Evolutionary conservation across 2,797 vertebrate genomes (phyloP), one percentile per base, ranked within the genome.

Genomic region (Enteromius radiatus): DNA sequence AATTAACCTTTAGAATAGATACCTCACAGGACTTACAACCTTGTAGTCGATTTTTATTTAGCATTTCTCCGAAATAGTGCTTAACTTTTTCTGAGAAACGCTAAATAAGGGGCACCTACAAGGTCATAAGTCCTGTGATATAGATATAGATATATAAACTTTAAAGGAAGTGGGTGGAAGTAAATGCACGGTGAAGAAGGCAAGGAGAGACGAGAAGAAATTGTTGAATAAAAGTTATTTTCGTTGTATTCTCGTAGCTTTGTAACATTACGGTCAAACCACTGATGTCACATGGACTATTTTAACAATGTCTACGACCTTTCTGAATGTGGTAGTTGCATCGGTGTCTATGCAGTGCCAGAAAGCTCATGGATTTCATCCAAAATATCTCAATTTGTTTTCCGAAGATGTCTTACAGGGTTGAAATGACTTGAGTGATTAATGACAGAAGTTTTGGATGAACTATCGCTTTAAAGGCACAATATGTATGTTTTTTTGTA

Each of bases 1-100:
- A 26, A 7, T 4, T 0, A 71, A 56, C 52, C 26, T 78, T 71
- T 65, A 63, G 23, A 65, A 19, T 47, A 52, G 54, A 56, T 26
- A 47, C 65, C 12, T 68, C 61, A 49, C 33, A 54, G n/a, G 26
- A n/a, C 31, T 71, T 38, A 9, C 75, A 38, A 81, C 38, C 63
- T 65, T 74, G 76, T 36, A 59, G 21, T 41, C n/a, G 2, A 21
- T 28, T 65, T 45, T 77, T 63, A 41, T 65, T 31, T 77, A n/a
- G 52, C 1, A 38, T 65, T 12, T 19, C 9, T 76, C 21, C 41
- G 36, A 43, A 71, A 71, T 3, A 31, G 31, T 3, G 31, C 31
- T 31, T 31, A 31, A 31, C 3, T 31, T 2, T 31, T 31, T 31
- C 31, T 31, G 3, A 31, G 3, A 31, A 31, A 31, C 1, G 31